A percentile compares a stretch with the other conserved stretches of the same genome.
Evolutionary conservation across 64 coral and sea anemone species (phyloP).

Genomic region (Pocillopora verrucosa): DNA sequence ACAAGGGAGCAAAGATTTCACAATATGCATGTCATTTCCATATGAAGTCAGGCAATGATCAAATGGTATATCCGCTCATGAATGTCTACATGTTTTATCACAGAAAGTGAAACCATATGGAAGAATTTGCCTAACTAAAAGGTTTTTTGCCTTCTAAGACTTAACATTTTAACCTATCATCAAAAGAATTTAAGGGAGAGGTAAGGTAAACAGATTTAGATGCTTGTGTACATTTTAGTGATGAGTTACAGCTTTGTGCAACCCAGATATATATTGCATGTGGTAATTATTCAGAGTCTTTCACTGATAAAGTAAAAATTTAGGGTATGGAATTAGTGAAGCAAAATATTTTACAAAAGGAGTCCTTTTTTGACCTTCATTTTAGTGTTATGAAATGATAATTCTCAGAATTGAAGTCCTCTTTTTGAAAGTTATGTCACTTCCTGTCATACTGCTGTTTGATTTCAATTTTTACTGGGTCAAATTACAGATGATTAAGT

Average conservation of each 20-base stretch:
- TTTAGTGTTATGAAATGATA: background rate
- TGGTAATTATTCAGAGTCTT: no score
- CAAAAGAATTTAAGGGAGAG: background rate
- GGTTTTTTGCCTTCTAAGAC: background rate
- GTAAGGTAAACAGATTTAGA: background rate
- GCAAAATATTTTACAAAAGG: background rate
- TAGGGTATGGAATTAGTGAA: background rate
- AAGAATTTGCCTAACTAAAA: background rate
- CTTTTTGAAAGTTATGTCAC: background rate
- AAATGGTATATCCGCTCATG: background rate
- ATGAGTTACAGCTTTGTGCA: background rate
- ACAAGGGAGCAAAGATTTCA: background rate
- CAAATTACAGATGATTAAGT: background rate
- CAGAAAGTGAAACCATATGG: background rate
- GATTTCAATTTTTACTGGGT: background rate
- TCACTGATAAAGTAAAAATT: no score
- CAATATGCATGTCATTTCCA: conserved; percentile 30
- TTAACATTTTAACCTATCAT: background rate
- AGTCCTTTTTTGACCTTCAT: background rate
- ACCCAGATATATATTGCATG: background rate
- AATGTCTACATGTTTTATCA: background rate
- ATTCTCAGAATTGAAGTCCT: background rate
- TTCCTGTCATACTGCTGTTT: background rate
- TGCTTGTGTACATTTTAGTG: background rate
- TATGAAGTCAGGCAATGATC: background rate